These are phyloP conservation scores for Anoncus sp. DNA, from an alignment of 2,888 invertebrate genomes.

Conservation along the genomic window DNA sequence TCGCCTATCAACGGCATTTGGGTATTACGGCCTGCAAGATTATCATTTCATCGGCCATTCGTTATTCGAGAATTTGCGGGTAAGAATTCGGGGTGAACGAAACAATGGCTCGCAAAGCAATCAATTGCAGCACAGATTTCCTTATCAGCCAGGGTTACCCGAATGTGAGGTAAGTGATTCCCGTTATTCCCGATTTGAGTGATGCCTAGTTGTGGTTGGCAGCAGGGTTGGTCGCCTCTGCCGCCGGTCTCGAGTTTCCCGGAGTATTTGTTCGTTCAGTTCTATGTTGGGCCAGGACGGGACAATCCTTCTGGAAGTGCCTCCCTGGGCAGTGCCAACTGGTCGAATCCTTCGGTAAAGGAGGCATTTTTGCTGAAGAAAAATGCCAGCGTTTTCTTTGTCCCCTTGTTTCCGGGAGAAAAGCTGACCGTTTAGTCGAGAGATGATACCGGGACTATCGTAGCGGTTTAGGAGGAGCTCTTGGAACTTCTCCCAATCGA, in stretches of 20 bases:
- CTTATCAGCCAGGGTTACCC: neutral
- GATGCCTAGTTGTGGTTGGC: neutral
- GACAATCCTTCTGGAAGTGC: neutral
- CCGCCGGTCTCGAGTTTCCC: neutral
- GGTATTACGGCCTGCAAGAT: neutral
- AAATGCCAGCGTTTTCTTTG: neutral
- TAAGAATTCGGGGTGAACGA: no score
- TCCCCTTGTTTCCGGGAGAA: neutral
- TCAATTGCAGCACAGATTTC: neutral
- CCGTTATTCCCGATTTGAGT: neutral
- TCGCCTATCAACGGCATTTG: neutral
- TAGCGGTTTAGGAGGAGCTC: neutral
- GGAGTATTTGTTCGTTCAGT: no score
- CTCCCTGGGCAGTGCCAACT: neutral
- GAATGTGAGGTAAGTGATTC: neutral
- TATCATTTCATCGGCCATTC: no score
- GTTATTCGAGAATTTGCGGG: no score
- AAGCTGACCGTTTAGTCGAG: neutral
- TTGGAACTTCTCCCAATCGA: neutral
- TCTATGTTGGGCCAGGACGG: neutral
- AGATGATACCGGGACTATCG: neutral
- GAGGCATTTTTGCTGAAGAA: conserved; percentile 17
- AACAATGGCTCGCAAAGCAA: no score
- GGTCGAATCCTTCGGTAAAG: neutral
- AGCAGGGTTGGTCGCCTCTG: neutral